Percentiles rank a stretch among this genome's conserved stretches.
Evolutionary conservation across 2,113 vertebrate species (phyloP).

Genomic region (Brienomyrus brachyistius): DNA sequence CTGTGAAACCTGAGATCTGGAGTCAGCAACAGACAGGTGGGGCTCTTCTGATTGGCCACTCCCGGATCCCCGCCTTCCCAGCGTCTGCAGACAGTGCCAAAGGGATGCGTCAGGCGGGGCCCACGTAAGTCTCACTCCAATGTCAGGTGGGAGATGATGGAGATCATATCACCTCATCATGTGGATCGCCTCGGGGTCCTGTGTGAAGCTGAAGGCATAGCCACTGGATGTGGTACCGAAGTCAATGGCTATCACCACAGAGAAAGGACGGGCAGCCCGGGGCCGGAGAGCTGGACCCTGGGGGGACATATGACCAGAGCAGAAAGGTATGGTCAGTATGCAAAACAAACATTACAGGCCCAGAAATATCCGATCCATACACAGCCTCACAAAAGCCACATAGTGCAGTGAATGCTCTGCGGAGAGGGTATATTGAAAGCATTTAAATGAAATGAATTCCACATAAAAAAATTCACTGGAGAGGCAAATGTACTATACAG

Average conservation of each 20-base stretch:
- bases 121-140: background rate
- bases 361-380: background rate
- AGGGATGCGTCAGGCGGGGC: constrained; percentile 7
- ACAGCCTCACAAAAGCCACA: background rate
- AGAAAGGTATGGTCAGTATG: background rate
- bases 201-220: constrained; percentile 89
- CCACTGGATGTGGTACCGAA: constrained; percentile 93
- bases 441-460: background rate
- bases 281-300: constrained; percentile 68
- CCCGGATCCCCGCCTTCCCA: constrained; percentile 95
- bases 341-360: background rate
- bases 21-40: constrained; percentile 85
- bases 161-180: constrained; percentile 80
- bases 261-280: constrained; percentile 58
- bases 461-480: background rate
- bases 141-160: fast-evolving
- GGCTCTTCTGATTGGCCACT: constrained; percentile 95
- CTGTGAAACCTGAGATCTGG: constrained; percentile 87
- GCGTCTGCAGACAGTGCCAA: constrained; percentile 60
- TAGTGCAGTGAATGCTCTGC: background rate
- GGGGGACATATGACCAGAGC: background rate
- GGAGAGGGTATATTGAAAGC: background rate
- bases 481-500: background rate
- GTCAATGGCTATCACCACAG: constrained; percentile 86
- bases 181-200: constrained; percentile 86